Base-by-base conservation (phyloP, 2,113 vertebrate species). In the Nothocercus nigrocapillus region DNA sequence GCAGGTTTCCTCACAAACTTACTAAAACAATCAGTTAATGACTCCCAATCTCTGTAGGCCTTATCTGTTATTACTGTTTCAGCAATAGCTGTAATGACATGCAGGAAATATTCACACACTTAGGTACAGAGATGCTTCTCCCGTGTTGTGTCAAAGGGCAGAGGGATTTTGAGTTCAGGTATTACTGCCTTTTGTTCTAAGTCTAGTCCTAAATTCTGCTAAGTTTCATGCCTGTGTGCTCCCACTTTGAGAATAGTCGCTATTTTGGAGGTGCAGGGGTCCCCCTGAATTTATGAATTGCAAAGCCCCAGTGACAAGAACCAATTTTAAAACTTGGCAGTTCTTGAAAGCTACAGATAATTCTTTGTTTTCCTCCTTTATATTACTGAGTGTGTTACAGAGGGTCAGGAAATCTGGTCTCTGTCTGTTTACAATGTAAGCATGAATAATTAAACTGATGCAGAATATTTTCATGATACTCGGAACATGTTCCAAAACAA, bases 391-490 rank as follows among this genome's bases (percentile, higher is more conserved):
- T 13, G 2, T 54, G 34, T 70, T 74, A 61, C 9, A 63, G 17
- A 90, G 32, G 32, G 56, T 56, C 25, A 75, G 28, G 66, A n/a
- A 66, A 82, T 45, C 13, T 3, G 49, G 6, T 45, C 34, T 64
- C 58, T 17, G 1, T 78, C 36, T 79, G 20, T 74, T 92, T 85
- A 69, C 49, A 30, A n/a, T 32, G 9, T 49, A 56, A 14, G 32
- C 28, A 90, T 85, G 73, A 74, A 74, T 92, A 27, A 92, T 78
- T 69, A 82, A 92, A 90, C 12, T 38, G 16, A 28, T 61, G 9
- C 15, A 45, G 67, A 79, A 24, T 82, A 75, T 56, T 82, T 92
- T 77, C 5, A 38, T 89, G 6, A 38, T 89, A 68, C 30, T 69
- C 27, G 36, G 24, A 88, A 63, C 9, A 5, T 22, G 47, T 91